A percentile compares a stretch with the other conserved stretches of the same genome.
These are phyloP conservation scores for Nephrotoma flavescens DNA, from an alignment of 2,888 invertebrate genomes.

Conservation along the genomic window DNA sequence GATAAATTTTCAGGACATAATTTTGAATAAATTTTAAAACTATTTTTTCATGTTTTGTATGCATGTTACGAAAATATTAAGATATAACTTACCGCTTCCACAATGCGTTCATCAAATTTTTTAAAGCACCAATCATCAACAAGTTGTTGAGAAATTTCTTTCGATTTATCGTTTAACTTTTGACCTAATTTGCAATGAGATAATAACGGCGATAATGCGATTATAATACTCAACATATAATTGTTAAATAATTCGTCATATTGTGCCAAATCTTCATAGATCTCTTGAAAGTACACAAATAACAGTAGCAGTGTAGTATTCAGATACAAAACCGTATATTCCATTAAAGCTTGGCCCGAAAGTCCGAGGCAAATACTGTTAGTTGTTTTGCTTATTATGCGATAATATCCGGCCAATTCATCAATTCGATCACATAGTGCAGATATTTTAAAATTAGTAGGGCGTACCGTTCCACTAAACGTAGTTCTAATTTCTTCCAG, in stretches of 20 bases:
- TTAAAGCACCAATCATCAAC: no score
- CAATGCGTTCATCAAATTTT: no score
- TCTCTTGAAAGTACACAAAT: neutral
- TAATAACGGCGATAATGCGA: neutral
- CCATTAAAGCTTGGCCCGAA: neutral
- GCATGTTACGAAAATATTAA: no score
- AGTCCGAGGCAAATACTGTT: neutral
- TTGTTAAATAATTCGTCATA: neutral
- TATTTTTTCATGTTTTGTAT: no score
- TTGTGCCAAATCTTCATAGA: neutral
- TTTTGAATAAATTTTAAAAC: no score
- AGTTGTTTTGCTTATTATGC: neutral
- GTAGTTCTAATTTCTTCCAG: neutral
- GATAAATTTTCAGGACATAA: no score
- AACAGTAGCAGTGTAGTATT: neutral
- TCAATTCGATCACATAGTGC: neutral
- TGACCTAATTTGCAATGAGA: neutral
- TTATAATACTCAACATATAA: neutral
- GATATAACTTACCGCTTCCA: no score
- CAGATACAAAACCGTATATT: neutral
- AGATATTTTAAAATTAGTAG: neutral
- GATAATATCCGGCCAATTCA: neutral
- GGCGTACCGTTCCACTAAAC: neutral
- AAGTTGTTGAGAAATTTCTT: neutral
- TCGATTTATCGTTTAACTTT: neutral